Evolutionary conservation across 2,113 vertebrate genomes (phyloP), one percentile per base, ranked within the genome.

Genomic region (Petaurus breviceps): DNA sequence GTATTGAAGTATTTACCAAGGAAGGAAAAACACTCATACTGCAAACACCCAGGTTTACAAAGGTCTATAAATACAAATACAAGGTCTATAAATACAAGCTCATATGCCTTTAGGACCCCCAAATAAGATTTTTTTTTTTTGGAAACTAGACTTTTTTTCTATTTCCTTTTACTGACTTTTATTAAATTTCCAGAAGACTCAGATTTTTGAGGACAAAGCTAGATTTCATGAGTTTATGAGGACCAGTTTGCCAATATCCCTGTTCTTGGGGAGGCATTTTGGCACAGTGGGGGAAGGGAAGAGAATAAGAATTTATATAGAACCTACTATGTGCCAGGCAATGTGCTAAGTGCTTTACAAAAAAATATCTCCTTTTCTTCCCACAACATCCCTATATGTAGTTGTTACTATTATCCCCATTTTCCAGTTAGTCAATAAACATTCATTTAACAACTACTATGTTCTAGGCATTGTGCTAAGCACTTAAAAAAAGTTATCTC

Each of bases 171-270:
- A 91, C 94, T 94, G 94, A 52, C 90, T 94, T 94, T 92, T 50
- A 91, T 91, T 92, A 93, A 95, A 92, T 93, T 91, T 89, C 92
- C 92, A 55, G 93, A 96, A 94, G 92, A 97, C 94, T 55, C 92
- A 96, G 52, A 43, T 93, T 43, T 6, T 61, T 47, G 91, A 54
- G 57, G 90, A 25, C 68, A 77, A n/a, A 77, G 61, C 37, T 77
- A 14, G 12, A n/a, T 77, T 77, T 77, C 37, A n/a, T n/a, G 37
- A 77, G 31, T 68, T 68, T 68, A 68, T 68, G 31, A 31, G 31
- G 31, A 77, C 37, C 28, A 14, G 57, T 61, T 61, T 77, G 61
- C 61, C 61, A 68, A 68, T 16, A 37, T 68, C 31, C 61, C 31
- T 68, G 11, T 68, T 37, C 31, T 68, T 68, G 31, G 31, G 12